A percentile compares a stretch with the other conserved stretches of the same genome.
These are phyloP conservation scores for Ooceraea biroi DNA, from an alignment of 1,140 invertebrate genomes.

Conservation along the genomic window DNA sequence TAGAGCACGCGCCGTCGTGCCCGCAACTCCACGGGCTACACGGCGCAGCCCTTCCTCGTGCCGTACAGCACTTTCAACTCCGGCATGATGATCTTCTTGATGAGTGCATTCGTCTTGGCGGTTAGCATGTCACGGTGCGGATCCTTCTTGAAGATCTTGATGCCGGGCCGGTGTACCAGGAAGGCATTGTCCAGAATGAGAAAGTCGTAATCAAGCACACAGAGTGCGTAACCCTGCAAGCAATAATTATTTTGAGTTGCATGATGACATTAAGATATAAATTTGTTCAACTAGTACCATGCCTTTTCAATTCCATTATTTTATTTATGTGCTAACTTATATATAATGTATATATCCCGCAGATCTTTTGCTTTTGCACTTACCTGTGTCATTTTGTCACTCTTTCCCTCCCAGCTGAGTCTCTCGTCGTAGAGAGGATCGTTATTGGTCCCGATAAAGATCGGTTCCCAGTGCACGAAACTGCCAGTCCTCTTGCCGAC, in stretches of 20 bases:
- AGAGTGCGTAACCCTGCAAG: conserved; percentile 93
- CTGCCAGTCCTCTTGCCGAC: conserved; percentile 93
- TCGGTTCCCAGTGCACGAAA: conserved; percentile 95
- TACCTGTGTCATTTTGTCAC: conserved; percentile 98
- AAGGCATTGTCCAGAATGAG: conserved; percentile 96
- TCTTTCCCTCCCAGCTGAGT: conserved; percentile 95
- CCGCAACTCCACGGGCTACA: conserved; percentile 86
- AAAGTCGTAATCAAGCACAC: conserved; percentile 95
- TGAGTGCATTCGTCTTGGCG: conserved; percentile 92
- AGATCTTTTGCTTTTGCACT: no score
- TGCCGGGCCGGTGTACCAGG: conserved; percentile 94
- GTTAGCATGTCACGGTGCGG: conserved; percentile 91
- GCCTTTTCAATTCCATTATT: background rate
- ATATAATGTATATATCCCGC: background rate
- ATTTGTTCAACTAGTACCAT: no score
- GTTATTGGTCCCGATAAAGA: conserved; percentile 94
- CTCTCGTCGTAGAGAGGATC: conserved; percentile 96
- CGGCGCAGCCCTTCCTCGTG: conserved; percentile 91
- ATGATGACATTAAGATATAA: no score
- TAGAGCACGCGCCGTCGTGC: conserved; percentile 62
- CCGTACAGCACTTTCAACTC: conserved; percentile 95
- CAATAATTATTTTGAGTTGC: no score
- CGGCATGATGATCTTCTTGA: conserved; percentile 93
- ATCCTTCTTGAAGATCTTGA: conserved; percentile 93
- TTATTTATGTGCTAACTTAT: background rate